phyloP scores from a whole-genome alignment of 1,140 invertebrate genomes.

The Lasioglossum albipes region DNA sequence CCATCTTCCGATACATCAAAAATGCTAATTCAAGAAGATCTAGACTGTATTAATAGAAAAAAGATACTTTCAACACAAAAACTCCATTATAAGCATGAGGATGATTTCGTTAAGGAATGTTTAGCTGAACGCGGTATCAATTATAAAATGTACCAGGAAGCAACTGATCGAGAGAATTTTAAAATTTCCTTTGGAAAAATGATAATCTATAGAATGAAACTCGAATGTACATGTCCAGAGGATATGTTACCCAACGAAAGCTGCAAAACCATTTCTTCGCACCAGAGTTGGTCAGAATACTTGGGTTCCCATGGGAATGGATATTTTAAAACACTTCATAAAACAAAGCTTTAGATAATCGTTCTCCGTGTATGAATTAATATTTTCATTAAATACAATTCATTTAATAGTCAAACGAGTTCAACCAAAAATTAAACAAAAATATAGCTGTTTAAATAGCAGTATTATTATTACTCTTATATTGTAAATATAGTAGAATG shows the following conservation, averaged over 20 bases:
- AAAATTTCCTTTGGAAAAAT: constrained; percentile 80
- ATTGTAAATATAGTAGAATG: not conserved
- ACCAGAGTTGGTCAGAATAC: constrained; percentile 80
- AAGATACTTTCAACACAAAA: constrained; percentile 60
- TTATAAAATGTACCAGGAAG: constrained; percentile 73
- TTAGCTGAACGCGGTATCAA: constrained; percentile 75
- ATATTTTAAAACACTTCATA: constrained; percentile 72
- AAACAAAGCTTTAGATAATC: constrained; percentile 44
- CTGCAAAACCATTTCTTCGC: constrained; percentile 77
- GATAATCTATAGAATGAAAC: constrained; percentile 81
- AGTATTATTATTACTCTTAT: not conserved
- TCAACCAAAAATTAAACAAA: constrained; percentile 14
- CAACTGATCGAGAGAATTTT: constrained; percentile 75
- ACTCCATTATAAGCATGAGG: constrained; percentile 62
- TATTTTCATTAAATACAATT: too few species aligned
- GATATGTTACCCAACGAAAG: constrained; percentile 76
- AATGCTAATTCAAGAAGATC: constrained; percentile 77
- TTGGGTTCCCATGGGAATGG: constrained; percentile 79
- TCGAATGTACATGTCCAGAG: constrained; percentile 80
- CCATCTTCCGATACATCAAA: constrained; percentile 75
- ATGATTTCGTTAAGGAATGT: constrained; percentile 74
- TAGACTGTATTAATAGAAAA: constrained; percentile 78
- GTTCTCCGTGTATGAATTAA: constrained; percentile 1
- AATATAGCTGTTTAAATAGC: constrained; percentile 9
- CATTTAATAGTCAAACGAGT: not conserved